Evolutionary conservation across 2,888 invertebrate species (phyloP).

Genomic region (Pachycephus smyrnensis): DNA sequence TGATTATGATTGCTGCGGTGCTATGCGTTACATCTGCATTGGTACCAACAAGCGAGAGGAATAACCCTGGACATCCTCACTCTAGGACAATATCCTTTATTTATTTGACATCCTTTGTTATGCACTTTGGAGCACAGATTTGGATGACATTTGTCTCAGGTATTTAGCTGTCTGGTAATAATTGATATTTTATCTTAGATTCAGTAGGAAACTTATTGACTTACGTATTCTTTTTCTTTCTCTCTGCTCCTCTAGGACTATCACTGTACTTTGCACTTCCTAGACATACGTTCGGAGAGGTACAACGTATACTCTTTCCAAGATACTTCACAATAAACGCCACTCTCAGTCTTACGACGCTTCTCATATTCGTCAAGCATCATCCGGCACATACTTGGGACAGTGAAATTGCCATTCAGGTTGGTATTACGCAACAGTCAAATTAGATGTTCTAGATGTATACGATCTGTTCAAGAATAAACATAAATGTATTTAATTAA

Average conservation of each 20-base stretch:
- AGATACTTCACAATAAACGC: slow-evolving; percentile 87
- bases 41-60: slow-evolving; percentile 48
- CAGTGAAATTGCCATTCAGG: slow-evolving; percentile 70
- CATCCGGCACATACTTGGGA: slow-evolving; percentile 70
- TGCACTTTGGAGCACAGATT: slow-evolving; percentile 88
- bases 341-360: slow-evolving; percentile 78
- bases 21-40: slow-evolving; percentile 66
- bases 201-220: neutral
- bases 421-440: slow-evolving; percentile 37
- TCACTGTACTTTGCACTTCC: slow-evolving; percentile 88
- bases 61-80: slow-evolving; percentile 49
- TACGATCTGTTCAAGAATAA: neutral
- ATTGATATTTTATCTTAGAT: neutral
- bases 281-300: slow-evolving; percentile 87
- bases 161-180: slow-evolving; percentile 51
- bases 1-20: slow-evolving; percentile 76
- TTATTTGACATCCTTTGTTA: slow-evolving; percentile 82
- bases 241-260: slow-evolving; percentile 73
- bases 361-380: slow-evolving; percentile 77
- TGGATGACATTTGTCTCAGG: slow-evolving; percentile 96
- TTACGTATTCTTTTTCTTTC: slow-evolving; percentile 19
- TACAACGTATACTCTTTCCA: slow-evolving; percentile 88
- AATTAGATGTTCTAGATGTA: neutral
- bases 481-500: neutral
- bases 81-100: slow-evolving; percentile 70